Percentiles rank a stretch among this genome's conserved stretches.
Conservation (phyloP, 1,140 invertebrate genomes). For the Drosophila aff. region DNA sequence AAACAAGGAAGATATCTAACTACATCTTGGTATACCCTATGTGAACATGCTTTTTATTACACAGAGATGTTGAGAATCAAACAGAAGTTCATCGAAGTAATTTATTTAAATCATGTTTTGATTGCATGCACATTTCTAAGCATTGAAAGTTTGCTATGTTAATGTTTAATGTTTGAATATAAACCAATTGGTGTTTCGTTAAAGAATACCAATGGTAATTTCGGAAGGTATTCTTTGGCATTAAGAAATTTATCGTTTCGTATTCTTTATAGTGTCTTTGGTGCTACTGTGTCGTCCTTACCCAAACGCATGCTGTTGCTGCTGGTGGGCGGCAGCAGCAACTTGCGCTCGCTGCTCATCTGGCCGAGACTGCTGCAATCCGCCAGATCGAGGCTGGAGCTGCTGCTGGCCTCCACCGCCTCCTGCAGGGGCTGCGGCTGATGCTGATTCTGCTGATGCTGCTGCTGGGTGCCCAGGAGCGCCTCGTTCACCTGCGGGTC, state of each 20-base stretch:
- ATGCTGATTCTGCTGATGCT: slow-evolving; percentile 58
- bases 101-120: neutral
- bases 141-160: neutral
- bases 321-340: slow-evolving; percentile 65
- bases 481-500: slow-evolving; percentile 83
- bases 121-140: neutral
- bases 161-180: neutral
- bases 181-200: neutral
- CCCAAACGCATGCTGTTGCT: slow-evolving; percentile 79
- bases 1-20: slow-evolving; percentile 1
- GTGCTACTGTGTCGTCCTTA: slow-evolving; percentile 56
- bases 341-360: slow-evolving; percentile 76
- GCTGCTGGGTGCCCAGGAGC: slow-evolving; percentile 65
- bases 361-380: slow-evolving; percentile 81
- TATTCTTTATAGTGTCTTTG: slow-evolving; percentile 7
- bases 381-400: slow-evolving; percentile 81
- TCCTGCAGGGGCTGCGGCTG: slow-evolving; percentile 52
- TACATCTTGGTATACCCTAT: slow-evolving; percentile 1
- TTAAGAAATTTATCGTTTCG: neutral
- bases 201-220: neutral
- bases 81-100: neutral
- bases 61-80: neutral
- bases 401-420: slow-evolving; percentile 73
- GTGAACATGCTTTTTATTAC: slow-evolving; percentile 5
- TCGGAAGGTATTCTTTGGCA: neutral